Conservation (phyloP, 2,113 vertebrate genomes). For the Heptranchias perlo region DNA sequence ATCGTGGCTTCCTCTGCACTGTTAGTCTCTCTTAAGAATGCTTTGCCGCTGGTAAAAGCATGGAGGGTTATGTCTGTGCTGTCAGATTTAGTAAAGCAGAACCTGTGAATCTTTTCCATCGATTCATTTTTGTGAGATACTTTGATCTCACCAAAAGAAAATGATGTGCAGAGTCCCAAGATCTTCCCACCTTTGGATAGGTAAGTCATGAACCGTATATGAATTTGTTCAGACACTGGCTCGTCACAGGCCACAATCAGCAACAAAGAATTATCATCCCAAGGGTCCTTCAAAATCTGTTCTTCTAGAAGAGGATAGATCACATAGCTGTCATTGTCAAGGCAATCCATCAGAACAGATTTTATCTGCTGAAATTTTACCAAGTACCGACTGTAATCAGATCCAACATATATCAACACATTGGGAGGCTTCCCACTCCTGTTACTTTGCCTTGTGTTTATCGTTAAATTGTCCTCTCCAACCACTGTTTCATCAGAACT, state of each 20-base stretch:
- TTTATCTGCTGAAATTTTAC: constrained; percentile 54
- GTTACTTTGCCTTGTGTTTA: constrained; percentile 27
- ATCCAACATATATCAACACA: constrained; percentile 72
- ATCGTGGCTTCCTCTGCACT: constrained; percentile 35
- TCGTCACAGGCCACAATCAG: constrained; percentile 68
- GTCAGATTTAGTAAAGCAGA: constrained; percentile 64
- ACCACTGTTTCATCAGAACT: constrained; percentile 41
- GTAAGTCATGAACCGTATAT: constrained; percentile 66
- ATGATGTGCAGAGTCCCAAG: constrained; percentile 64
- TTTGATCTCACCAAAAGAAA: constrained; percentile 61
- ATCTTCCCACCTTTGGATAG: constrained; percentile 75
- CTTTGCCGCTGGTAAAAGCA: constrained; percentile 59
- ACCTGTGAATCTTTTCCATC: constrained; percentile 48
- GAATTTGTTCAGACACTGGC: constrained; percentile 53
- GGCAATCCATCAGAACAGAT: constrained; percentile 61
- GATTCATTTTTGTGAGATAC: constrained; percentile 49
- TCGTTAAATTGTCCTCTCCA: constrained; percentile 41
- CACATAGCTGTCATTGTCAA: constrained; percentile 63
- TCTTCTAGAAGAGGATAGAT: constrained; percentile 70
- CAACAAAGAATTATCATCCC: constrained; percentile 72
- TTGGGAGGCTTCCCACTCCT: constrained; percentile 69
- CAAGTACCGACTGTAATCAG: constrained; percentile 32
- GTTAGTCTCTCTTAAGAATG: constrained; percentile 54
- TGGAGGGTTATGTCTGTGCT: constrained; percentile 58
- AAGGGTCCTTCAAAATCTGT: constrained; percentile 71